Evolutionary conservation across 2,888 invertebrate genomes (phyloP).

Genomic region (Chrysodeixis includens): DNA sequence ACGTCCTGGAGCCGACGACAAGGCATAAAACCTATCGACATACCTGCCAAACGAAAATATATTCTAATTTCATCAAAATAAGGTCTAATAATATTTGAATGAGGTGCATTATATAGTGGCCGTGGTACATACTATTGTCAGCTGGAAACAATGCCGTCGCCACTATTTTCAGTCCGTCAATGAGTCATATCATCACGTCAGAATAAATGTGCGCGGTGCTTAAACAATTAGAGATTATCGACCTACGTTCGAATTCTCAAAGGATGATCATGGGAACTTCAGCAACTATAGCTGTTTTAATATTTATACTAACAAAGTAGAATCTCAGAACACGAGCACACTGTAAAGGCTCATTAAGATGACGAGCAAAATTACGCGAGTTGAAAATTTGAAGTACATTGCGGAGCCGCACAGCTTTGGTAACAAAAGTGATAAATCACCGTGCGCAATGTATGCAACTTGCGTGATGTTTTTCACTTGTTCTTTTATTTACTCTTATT

Average conservation of each 20-base stretch:
- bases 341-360: too few relatives aligned
- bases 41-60: conserved; percentile 27
- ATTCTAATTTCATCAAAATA: conserved; percentile 26
- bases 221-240: conserved; percentile 54
- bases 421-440: too few relatives aligned
- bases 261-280: conserved; percentile 43
- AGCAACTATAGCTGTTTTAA: conserved; percentile 13
- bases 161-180: conserved; percentile 71
- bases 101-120: conserved; percentile 20
- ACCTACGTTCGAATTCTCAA: conserved; percentile 36
- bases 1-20: conserved; percentile 27
- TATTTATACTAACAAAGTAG: conserved; percentile 17
- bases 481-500: conserved; percentile 13
- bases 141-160: conserved; percentile 66
- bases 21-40: conserved; percentile 6
- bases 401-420: too few relatives aligned
- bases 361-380: too few relatives aligned
- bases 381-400: too few relatives aligned
- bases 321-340: conserved; percentile 11
- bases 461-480: too few relatives aligned
- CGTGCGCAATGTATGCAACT: too few relatives aligned
- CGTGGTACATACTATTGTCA: conserved; percentile 44
- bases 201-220: conserved; percentile 51
- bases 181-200: conserved; percentile 68
- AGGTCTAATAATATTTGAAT: conserved; percentile 15